phyloP scores from a whole-genome alignment of 2,797 vertebrate species.

The Halcyon leucocephala region DNA sequence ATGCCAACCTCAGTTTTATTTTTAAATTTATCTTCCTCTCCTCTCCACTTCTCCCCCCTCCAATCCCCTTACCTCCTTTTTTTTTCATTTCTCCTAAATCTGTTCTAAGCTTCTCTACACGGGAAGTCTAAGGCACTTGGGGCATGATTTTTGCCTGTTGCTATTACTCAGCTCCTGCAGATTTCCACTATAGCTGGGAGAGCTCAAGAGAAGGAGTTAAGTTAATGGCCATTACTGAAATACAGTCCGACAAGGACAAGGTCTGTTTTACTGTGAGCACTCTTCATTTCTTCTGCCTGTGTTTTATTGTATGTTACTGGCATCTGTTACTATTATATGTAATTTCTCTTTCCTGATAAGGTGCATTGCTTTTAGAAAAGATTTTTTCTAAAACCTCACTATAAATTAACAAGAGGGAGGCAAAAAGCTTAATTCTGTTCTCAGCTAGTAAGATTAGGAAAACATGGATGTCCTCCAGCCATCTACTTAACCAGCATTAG shows the following conservation, averaged over 20 bases:
- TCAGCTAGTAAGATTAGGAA: neutral
- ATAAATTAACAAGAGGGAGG: neutral
- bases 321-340: neutral
- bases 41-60: neutral
- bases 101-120: neutral
- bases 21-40: neutral
- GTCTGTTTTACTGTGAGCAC: neutral
- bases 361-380: neutral
- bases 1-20: neutral
- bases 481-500: constrained; percentile 13
- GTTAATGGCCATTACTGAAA: neutral
- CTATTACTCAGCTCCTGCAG: neutral
- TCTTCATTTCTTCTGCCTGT: neutral
- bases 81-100: neutral
- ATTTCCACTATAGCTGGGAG: neutral
- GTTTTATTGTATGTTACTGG: neutral
- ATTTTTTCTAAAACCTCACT: neutral
- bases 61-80: neutral
- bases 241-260: neutral
- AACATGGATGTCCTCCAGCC: neutral
- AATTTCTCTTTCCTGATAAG: neutral
- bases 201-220: neutral
- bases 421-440: neutral
- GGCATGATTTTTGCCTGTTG: neutral
- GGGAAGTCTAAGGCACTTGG: neutral